phyloP scores from a whole-genome alignment of 2,113 vertebrate species.

The Amazona vittata region DNA sequence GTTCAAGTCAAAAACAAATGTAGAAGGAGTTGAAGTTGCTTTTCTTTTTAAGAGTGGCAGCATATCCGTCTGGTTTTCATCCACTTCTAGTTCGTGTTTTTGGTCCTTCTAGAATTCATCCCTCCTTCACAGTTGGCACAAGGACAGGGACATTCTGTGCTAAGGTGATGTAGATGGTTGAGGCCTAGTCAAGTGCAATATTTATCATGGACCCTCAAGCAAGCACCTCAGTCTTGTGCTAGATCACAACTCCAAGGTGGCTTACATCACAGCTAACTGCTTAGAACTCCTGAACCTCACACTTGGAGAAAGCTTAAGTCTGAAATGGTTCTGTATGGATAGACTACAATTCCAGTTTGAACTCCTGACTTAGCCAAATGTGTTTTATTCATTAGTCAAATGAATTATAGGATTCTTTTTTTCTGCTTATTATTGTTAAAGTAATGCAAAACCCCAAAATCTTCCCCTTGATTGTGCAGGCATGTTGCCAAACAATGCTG shows the following conservation, averaged over 20 bases:
- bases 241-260: neutral
- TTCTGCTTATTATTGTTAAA: neutral
- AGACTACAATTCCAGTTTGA: neutral
- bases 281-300: neutral
- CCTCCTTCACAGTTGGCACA: neutral
- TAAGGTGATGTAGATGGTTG: neutral
- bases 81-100: neutral
- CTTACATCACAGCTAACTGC: neutral
- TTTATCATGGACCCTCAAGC: neutral
- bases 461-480: neutral
- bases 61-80: neutral
- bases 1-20: neutral
- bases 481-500: neutral
- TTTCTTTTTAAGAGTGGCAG: neutral
- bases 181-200: neutral
- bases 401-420: accelerated
- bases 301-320: neutral
- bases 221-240: neutral
- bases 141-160: neutral
- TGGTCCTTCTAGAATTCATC: neutral
- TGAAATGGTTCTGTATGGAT: neutral
- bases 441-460: neutral
- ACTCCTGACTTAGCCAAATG: neutral
- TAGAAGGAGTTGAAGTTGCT: neutral
- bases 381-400: neutral